phyloP scores from a whole-genome alignment of 2,113 vertebrate species.

The Casuarius casuarius region DNA sequence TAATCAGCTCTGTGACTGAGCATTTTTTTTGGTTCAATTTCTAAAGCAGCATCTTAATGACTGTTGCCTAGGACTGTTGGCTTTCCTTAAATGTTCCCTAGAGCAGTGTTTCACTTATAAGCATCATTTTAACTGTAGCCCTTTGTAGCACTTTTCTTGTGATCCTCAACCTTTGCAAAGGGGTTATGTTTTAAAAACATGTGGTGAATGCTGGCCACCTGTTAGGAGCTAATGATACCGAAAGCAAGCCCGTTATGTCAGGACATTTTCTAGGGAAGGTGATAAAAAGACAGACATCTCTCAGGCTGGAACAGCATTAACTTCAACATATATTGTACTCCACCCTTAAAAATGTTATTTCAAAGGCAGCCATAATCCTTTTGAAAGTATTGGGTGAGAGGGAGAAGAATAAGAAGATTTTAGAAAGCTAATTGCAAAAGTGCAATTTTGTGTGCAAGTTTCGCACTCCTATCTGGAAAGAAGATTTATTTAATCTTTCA shows the following conservation, averaged over 20 bases:
- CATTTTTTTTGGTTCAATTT: background rate
- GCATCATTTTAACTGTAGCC: constrained; percentile 41
- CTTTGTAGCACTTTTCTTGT: constrained; percentile 23
- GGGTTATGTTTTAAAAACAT: constrained; percentile 55
- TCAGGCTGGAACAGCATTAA: constrained; percentile 13
- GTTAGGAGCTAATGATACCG: constrained; percentile 52
- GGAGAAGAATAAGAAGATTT: constrained; percentile 5
- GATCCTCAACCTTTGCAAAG: constrained; percentile 32
- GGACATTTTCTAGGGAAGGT: constrained; percentile 36
- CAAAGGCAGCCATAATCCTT: constrained; percentile 41
- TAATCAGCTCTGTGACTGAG: background rate
- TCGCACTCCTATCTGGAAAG: background rate
- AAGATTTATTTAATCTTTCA: constrained; percentile 51
- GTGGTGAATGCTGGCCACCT: constrained; percentile 23
- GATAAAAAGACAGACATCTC: constrained; percentile 47
- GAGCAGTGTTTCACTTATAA: constrained; percentile 51
- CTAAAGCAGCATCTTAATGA: constrained; percentile 47
- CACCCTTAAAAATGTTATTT: constrained; percentile 16
- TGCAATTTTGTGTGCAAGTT: constrained; percentile 16
- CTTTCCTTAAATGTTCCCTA: constrained; percentile 31
- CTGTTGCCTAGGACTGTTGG: background rate
- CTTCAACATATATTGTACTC: background rate
- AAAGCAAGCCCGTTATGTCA: constrained; percentile 44
- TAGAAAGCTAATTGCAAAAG: constrained; percentile 55
- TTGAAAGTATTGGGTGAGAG: constrained; percentile 9